Conservation (phyloP, 2,797 vertebrate genomes). For the Acanthurus lineatus region DNA sequence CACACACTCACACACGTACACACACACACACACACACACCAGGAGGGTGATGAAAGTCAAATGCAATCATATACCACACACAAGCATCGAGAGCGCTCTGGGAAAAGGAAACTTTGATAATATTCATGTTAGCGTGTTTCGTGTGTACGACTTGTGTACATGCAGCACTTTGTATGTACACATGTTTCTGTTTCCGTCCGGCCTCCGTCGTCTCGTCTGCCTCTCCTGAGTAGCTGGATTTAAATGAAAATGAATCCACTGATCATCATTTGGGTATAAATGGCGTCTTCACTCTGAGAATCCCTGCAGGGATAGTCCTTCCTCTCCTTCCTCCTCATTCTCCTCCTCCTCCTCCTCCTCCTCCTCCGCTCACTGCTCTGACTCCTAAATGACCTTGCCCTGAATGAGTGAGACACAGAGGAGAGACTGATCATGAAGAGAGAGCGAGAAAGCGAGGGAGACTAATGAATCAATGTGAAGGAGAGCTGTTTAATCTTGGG, state of each 20-base stretch:
- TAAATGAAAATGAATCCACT: conserved; percentile 54
- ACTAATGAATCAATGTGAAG: conserved; percentile 76
- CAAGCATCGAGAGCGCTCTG: conserved; percentile 40
- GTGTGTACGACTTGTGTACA: conserved; percentile 31
- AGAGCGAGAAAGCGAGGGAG: conserved; percentile 48
- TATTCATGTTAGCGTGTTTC: conserved; percentile 33
- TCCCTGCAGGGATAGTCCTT: conserved; percentile 55
- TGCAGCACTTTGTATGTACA: background rate
- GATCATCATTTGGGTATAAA: conserved; percentile 48
- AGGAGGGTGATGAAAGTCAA: conserved; percentile 80
- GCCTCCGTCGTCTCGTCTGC: background rate
- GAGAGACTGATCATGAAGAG: conserved; percentile 58
- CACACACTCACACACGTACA: conserved; percentile 36
- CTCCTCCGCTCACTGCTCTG: conserved; percentile 49
- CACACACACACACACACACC: conserved; percentile 27
- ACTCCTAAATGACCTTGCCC: conserved; percentile 77
- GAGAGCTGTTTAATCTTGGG: conserved; percentile 75
- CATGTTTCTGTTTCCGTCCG: background rate
- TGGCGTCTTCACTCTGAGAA: conserved; percentile 31
- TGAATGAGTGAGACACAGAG: conserved; percentile 61
- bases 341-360: conserved; percentile 41
- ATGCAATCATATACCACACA: conserved; percentile 75
- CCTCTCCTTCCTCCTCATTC: conserved; percentile 35
- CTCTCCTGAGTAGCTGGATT: conserved; percentile 25
- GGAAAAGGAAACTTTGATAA: conserved; percentile 58